A percentile compares a stretch with the other conserved stretches of the same genome.
phyloP scores from a whole-genome alignment of 1,140 invertebrate species.

The Xylocopa sonorina region DNA sequence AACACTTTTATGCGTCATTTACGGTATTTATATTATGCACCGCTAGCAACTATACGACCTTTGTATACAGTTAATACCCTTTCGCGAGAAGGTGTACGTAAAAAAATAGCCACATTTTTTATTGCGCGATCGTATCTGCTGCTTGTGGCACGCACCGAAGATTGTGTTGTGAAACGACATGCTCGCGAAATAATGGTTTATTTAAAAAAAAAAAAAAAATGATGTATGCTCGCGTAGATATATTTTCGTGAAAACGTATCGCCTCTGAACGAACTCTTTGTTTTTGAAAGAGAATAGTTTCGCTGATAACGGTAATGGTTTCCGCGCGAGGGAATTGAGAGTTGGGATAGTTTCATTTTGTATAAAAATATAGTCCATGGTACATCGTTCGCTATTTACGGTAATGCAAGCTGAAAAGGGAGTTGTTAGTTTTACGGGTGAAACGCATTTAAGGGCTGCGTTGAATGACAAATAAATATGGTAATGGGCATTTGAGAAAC shows the following conservation, averaged over 20 bases:
- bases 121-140: slow-evolving; percentile 39
- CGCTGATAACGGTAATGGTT: too few species aligned
- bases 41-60: slow-evolving; percentile 6
- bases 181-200: background rate
- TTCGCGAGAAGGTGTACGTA: background rate
- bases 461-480: slow-evolving; percentile 80
- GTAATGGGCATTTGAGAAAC: slow-evolving; percentile 76
- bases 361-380: too few species aligned
- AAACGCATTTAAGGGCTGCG: slow-evolving; percentile 62
- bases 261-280: too few species aligned
- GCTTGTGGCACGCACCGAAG: slow-evolving; percentile 16
- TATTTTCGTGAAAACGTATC: background rate
- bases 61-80: slow-evolving; percentile 15
- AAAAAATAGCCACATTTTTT: slow-evolving; percentile 48
- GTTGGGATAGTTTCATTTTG: too few species aligned
- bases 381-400: background rate
- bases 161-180: slow-evolving; percentile 19
- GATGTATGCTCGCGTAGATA: background rate
- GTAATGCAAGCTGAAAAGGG: background rate
- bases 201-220: too few species aligned
- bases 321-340: too few species aligned
- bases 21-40: slow-evolving; percentile 11
- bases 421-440: slow-evolving; percentile 36
- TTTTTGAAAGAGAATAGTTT: too few species aligned
- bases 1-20: slow-evolving; percentile 54